Evolutionary conservation across 2,888 invertebrate genomes (phyloP).

Genomic region (Hirudinaria manillensis): DNA sequence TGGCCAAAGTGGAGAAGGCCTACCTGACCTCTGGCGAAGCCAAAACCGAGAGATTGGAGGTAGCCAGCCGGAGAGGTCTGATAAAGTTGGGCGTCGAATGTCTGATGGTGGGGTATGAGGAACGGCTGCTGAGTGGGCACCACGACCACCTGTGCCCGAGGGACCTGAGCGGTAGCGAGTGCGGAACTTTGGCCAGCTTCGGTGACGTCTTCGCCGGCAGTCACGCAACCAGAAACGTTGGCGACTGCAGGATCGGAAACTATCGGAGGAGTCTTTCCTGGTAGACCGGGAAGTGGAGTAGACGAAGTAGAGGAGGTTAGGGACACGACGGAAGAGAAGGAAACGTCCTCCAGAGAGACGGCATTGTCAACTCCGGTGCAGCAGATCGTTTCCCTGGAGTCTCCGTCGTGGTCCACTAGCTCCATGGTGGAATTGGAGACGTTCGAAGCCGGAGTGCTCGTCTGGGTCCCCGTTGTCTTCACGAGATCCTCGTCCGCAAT

Average conservation of each 20-base stretch:
- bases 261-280: background rate
- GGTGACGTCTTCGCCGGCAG: background rate
- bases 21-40: slow-evolving; percentile 29
- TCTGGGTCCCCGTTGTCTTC: slow-evolving; percentile 32
- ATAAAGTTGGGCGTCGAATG: slow-evolving; percentile 22
- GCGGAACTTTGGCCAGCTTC: background rate
- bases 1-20: slow-evolving; percentile 33
- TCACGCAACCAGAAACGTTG: background rate
- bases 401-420: slow-evolving; percentile 22
- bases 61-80: slow-evolving; percentile 27
- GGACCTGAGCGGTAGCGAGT: background rate
- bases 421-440: slow-evolving; percentile 30
- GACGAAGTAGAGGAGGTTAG: background rate
- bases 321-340: background rate
- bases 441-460: slow-evolving; percentile 32
- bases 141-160: slow-evolving; percentile 27
- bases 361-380: background rate
- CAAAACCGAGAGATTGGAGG: slow-evolving; percentile 31
- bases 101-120: slow-evolving; percentile 23
- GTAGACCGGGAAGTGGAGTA: background rate
- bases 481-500: slow-evolving; percentile 22
- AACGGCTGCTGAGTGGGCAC: slow-evolving; percentile 29
- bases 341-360: background rate
- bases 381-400: slow-evolving; percentile 22
- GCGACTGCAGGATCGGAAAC: background rate